phyloP scores from a whole-genome alignment of 2,888 invertebrate genomes.

The Sesia apiformis region DNA sequence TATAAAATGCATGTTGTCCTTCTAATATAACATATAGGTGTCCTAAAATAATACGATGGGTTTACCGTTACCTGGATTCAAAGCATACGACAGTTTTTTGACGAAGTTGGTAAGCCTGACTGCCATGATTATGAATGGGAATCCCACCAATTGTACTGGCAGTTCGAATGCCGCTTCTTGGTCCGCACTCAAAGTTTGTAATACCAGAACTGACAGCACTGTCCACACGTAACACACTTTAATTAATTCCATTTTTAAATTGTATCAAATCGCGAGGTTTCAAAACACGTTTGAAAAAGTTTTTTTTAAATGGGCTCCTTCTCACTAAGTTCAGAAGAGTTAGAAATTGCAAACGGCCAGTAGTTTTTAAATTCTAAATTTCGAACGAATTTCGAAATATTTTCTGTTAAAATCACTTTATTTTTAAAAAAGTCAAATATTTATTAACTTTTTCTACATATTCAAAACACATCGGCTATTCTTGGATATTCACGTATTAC shows the following conservation, averaged over 20 bases:
- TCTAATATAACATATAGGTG: too few species aligned
- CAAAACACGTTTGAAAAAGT: too few species aligned
- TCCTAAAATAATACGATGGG: too few species aligned
- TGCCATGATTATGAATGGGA: slow-evolving; percentile 87
- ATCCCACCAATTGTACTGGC: slow-evolving; percentile 88
- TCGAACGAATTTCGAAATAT: too few species aligned
- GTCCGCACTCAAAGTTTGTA: slow-evolving; percentile 47
- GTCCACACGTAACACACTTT: slow-evolving; percentile 51
- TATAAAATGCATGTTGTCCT: too few species aligned
- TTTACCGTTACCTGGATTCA: slow-evolving; percentile 82
- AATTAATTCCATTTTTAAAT: slow-evolving; percentile 39
- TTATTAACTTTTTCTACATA: slow-evolving; percentile 12
- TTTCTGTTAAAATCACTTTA: too few species aligned
- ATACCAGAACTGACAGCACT: slow-evolving; percentile 38
- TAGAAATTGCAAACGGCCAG: not conserved
- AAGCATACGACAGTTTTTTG: slow-evolving; percentile 86
- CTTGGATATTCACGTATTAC: slow-evolving; percentile 43
- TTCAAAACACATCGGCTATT: slow-evolving; percentile 45
- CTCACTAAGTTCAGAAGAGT: too few species aligned
- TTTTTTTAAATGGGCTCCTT: too few species aligned
- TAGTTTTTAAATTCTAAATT: not conserved
- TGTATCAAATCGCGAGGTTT: too few species aligned
- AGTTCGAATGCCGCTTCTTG: slow-evolving; percentile 62
- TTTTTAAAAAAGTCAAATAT: not conserved
- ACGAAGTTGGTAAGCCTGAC: slow-evolving; percentile 87